Conservation (phyloP, 92 coral and sea anemone genomes). For the Metridium senile region DNA sequence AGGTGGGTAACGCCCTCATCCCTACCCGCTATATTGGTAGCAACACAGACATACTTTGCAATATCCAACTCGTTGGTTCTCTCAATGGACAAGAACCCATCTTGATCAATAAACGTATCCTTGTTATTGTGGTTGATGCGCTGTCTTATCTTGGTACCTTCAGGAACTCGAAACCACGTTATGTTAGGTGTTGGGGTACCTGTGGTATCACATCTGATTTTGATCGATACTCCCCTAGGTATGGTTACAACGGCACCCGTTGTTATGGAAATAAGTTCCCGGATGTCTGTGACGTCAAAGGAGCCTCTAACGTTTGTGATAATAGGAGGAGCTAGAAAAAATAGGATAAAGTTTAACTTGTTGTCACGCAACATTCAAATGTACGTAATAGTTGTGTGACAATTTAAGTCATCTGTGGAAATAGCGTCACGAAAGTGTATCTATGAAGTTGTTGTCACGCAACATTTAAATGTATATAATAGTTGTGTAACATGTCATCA, state of each 20-base stretch:
- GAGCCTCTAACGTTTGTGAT: slow-evolving; percentile 71
- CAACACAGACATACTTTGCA: slow-evolving; percentile 76
- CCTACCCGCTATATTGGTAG: slow-evolving; percentile 74
- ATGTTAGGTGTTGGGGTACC: slow-evolving; percentile 77
- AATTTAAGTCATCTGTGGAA: no score
- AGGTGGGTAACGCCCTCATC: slow-evolving; percentile 80
- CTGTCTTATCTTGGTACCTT: slow-evolving; percentile 25
- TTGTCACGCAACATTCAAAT: no score
- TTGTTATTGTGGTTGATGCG: slow-evolving; percentile 14
- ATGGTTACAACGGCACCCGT: slow-evolving; percentile 85
- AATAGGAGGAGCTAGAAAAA: slow-evolving; percentile 63
- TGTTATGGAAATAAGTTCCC: slow-evolving; percentile 81
- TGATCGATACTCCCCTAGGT: slow-evolving; percentile 74
- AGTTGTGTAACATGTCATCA: no score
- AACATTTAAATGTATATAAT: no score
- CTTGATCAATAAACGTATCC: slow-evolving; percentile 40
- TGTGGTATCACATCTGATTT: slow-evolving; percentile 65
- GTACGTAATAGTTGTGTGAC: no score
- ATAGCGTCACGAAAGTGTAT: no score
- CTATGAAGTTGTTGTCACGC: no score
- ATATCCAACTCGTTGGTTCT: slow-evolving; percentile 56
- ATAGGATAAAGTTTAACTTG: neutral
- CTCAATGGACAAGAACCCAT: slow-evolving; percentile 60
- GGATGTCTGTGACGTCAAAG: slow-evolving; percentile 79
- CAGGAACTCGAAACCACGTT: slow-evolving; percentile 61